These are phyloP conservation scores for Dromaius novaehollandiae DNA, from an alignment of 2,113 vertebrate species.

Conservation along the genomic window DNA sequence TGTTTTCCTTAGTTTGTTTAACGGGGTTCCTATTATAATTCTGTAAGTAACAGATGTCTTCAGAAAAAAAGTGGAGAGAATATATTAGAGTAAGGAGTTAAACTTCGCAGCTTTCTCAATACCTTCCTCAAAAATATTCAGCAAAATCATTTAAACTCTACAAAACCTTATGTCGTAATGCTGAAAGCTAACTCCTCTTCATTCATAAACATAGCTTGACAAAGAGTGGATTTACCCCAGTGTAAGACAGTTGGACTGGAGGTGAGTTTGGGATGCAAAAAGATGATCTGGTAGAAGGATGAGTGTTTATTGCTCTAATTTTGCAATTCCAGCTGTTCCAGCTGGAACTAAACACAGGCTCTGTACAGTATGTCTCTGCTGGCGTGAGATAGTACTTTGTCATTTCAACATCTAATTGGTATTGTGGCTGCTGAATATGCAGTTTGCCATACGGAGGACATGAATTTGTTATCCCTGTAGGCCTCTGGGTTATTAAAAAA, in stretches of 20 bases:
- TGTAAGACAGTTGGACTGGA: not conserved
- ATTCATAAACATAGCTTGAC: not conserved
- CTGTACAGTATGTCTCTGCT: conserved; percentile 7
- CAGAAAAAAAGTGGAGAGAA: not conserved
- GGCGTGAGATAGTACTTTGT: conserved; percentile 33
- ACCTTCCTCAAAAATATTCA: not conserved
- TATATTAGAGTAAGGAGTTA: not conserved
- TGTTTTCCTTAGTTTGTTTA: conserved; percentile 3
- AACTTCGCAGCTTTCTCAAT: not conserved
- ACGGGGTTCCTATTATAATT: not conserved
- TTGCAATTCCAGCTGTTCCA: conserved; percentile 37
- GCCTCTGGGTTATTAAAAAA: conserved; percentile 19
- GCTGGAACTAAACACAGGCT: conserved; percentile 21
- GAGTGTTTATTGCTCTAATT: conserved; percentile 21
- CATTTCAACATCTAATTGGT: conserved; percentile 33
- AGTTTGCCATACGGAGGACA: not conserved
- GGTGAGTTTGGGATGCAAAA: not conserved
- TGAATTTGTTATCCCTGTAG: conserved; percentile 14
- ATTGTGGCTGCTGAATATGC: conserved; percentile 33
- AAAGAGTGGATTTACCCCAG: not conserved
- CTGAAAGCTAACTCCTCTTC: not conserved
- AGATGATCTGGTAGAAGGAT: not conserved
- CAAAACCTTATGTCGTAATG: not conserved
- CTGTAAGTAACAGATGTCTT: not conserved
- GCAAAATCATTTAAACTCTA: not conserved